These are phyloP conservation scores for Chaunax sp. DNA, from an alignment of 2,797 vertebrate species.

Conservation along the genomic window DNA sequence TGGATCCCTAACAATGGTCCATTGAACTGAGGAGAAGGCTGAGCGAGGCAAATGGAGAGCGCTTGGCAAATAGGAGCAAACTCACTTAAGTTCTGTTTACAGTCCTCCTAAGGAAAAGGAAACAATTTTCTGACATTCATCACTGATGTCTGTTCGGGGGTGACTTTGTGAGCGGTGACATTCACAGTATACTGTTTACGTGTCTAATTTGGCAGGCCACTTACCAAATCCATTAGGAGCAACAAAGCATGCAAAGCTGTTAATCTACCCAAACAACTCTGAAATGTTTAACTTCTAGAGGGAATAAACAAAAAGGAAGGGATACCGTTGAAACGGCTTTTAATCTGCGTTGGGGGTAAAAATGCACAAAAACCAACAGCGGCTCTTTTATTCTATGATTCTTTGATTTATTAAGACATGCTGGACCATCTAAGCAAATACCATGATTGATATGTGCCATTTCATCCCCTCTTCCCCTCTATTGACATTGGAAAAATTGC, in stretches of 20 bases:
- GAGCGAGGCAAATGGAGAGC: conserved; percentile 41
- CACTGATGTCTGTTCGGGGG: conserved; percentile 23
- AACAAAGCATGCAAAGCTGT: conserved; percentile 46
- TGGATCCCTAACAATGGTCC: conserved; percentile 69
- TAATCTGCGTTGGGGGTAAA: neutral
- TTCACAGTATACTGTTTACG: conserved; percentile 51
- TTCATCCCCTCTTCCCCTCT: conserved; percentile 2
- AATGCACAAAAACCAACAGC: neutral
- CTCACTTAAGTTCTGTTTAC: conserved; percentile 54
- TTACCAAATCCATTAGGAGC: conserved; percentile 48
- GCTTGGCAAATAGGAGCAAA: conserved; percentile 56
- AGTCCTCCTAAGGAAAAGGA: conserved; percentile 44
- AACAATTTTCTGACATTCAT: conserved; percentile 43
- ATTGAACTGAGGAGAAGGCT: conserved; percentile 53
- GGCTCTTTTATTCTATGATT: conserved; percentile 7
- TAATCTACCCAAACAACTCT: conserved; percentile 37
- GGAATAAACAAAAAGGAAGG: conserved; percentile 6
- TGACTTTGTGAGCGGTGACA: conserved; percentile 24
- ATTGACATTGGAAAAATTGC: neutral
- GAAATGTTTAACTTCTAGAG: conserved; percentile 24
- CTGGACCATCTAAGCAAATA: conserved; percentile 13
- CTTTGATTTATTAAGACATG: conserved; percentile 21
- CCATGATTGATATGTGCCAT: conserved; percentile 17
- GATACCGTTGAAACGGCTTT: neutral
- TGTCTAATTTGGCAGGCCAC: conserved; percentile 46